Evolutionary conservation across 35 echinoderm and acorn worm genomes (phyloP).

Genomic region (Stichopus chloronotus): DNA sequence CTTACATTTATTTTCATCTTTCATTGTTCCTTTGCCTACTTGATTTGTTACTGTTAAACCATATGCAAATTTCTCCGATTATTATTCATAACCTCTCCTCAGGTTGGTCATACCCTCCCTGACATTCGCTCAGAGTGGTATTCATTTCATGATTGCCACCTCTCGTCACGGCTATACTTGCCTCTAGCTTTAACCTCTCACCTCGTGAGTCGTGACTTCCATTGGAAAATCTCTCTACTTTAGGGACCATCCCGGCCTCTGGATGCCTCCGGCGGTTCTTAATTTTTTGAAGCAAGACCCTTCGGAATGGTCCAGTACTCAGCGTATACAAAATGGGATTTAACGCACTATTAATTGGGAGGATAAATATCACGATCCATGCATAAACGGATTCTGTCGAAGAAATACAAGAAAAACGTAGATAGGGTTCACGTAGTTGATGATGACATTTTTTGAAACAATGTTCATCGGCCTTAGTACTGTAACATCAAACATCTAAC

Average conservation of each 20-base stretch:
- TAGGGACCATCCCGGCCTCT: background rate
- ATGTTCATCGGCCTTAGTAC: too few species aligned
- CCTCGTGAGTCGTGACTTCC: slow-evolving; percentile 18
- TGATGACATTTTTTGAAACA: too few species aligned
- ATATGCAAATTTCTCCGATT: too few species aligned
- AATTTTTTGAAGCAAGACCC: slow-evolving; percentile 24
- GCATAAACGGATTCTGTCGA: slow-evolving; percentile 78
- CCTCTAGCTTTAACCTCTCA: slow-evolving; percentile 19
- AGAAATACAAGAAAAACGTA: background rate
- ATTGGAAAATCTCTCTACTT: slow-evolving; percentile 19
- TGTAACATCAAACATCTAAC: too few species aligned
- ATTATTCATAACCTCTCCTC: too few species aligned
- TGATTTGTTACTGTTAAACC: too few species aligned
- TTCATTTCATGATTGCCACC: background rate
- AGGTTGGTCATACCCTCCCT: too few species aligned
- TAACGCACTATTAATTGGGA: slow-evolving; percentile 90
- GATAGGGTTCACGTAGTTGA: too few species aligned
- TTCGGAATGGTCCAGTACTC: slow-evolving; percentile 78
- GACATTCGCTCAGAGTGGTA: background rate
- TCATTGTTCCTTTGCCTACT: too few species aligned
- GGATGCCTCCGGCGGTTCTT: background rate
- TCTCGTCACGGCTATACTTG: background rate
- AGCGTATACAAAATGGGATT: slow-evolving; percentile 90
- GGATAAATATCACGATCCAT: slow-evolving; percentile 89
- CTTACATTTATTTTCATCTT: too few species aligned